These are phyloP conservation scores for Sceloporus tristichus DNA, from an alignment of 2,113 vertebrate species.

Conservation along the genomic window DNA sequence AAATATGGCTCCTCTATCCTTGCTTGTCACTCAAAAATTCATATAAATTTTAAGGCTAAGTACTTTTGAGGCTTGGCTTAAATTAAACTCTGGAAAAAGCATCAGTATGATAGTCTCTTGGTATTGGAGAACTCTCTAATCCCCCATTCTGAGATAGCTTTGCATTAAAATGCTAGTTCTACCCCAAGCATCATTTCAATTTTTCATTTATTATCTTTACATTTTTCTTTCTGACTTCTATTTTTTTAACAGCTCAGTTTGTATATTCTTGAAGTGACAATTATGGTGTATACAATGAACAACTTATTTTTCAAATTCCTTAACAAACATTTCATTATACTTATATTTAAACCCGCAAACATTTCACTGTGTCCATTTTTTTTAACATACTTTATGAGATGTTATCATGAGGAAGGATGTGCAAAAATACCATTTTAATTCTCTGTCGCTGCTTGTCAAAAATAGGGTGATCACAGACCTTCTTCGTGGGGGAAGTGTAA, in stretches of 20 bases:
- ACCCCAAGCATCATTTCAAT: not conserved
- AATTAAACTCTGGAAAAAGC: not conserved
- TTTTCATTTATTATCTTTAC: no score
- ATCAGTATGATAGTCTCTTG: not conserved
- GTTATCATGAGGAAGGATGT: not conserved
- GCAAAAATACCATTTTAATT: fast-evolving
- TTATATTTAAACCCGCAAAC: not conserved
- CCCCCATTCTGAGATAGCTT: not conserved
- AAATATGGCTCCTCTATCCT: no score
- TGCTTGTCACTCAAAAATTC: no score
- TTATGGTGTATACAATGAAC: not conserved
- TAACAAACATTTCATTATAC: not conserved
- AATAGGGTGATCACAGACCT: not conserved
- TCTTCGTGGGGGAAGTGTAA: conserved; percentile 10
- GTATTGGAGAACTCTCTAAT: not conserved
- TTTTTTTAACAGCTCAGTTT: not conserved
- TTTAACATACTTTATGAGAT: not conserved
- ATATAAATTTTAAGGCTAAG: not conserved
- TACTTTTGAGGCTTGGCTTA: not conserved
- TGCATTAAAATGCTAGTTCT: not conserved
- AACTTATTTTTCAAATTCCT: not conserved
- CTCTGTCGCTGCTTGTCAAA: not conserved
- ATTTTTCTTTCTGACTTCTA: not conserved
- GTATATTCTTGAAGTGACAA: not conserved
- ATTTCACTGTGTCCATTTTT: not conserved